phyloP scores from a whole-genome alignment of 2,797 vertebrate species.

The Presbytis comata region DNA sequence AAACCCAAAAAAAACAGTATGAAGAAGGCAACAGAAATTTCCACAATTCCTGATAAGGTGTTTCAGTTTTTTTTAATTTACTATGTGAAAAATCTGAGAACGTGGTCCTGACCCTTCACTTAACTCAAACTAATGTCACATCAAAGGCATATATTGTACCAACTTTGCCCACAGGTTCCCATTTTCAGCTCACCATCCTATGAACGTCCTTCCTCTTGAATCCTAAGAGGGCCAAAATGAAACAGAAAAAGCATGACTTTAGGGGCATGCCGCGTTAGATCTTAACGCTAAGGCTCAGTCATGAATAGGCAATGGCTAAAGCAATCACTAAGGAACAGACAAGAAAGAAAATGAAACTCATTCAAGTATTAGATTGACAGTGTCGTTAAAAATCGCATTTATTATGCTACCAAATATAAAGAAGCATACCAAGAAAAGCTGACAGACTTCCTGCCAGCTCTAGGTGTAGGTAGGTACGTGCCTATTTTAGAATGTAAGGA shows the following conservation, averaged over 20 bases:
- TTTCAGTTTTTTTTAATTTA: neutral
- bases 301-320: neutral
- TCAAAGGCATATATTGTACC: neutral
- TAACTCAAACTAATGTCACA: neutral
- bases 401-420: slow-evolving; percentile 6
- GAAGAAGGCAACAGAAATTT: slow-evolving; percentile 11
- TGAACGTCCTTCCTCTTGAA: neutral
- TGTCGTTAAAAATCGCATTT: slow-evolving; percentile 19
- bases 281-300: neutral
- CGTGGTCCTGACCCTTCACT: neutral
- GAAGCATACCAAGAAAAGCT: neutral
- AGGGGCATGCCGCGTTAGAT: neutral
- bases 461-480: neutral
- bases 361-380: neutral
- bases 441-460: slow-evolving; percentile 6
- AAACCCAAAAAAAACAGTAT: neutral
- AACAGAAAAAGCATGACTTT: neutral
- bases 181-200: neutral
- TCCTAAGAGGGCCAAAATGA: slow-evolving; percentile 23
- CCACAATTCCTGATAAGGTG: neutral
- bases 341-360: neutral
- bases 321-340: slow-evolving; percentile 28
- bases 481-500: slow-evolving; percentile 27
- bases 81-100: neutral
- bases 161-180: neutral